Percentiles rank a stretch among this genome's conserved stretches.
Evolutionary conservation across 1,140 invertebrate species (phyloP).

Genomic region (Rhagoletis pomonella): DNA sequence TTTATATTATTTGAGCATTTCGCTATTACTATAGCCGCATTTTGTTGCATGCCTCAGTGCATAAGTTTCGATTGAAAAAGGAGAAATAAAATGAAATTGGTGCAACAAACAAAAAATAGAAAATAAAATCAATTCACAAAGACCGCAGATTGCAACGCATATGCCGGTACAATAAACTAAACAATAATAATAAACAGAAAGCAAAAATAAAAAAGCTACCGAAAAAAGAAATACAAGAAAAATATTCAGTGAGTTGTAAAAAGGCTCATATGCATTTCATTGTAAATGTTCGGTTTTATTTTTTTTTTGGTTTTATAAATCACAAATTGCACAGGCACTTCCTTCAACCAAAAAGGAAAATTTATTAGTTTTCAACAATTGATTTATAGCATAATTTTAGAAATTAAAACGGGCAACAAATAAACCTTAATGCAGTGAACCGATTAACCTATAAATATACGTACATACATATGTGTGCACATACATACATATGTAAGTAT

Average conservation of each 20-base stretch:
- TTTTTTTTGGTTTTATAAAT: not conserved
- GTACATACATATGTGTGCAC: too few species aligned
- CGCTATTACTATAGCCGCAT: not conserved
- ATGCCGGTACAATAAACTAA: not conserved
- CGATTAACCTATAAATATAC: not conserved
- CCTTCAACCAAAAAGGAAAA: constrained; percentile 27
- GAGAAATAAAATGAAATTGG: too few species aligned
- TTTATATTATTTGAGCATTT: not conserved
- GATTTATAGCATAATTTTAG: constrained; percentile 49
- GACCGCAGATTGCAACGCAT: not conserved
- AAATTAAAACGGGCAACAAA: constrained; percentile 39
- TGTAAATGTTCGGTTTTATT: too few species aligned
- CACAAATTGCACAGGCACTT: not conserved
- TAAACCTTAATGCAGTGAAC: constrained; percentile 40
- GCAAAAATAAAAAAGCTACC: constrained; percentile 27
- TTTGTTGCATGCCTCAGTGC: too few species aligned
- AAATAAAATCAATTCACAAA: not conserved
- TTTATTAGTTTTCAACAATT: constrained; percentile 53
- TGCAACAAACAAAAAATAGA: too few species aligned
- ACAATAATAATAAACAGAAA: constrained; percentile 2
- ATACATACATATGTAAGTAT: not conserved
- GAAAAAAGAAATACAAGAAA: not conserved
- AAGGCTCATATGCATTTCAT: too few species aligned
- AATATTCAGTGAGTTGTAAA: not conserved
- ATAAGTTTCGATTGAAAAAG: too few species aligned